phyloP scores from a whole-genome alignment of 1,140 invertebrate species.

The Micrasema minimum region DNA sequence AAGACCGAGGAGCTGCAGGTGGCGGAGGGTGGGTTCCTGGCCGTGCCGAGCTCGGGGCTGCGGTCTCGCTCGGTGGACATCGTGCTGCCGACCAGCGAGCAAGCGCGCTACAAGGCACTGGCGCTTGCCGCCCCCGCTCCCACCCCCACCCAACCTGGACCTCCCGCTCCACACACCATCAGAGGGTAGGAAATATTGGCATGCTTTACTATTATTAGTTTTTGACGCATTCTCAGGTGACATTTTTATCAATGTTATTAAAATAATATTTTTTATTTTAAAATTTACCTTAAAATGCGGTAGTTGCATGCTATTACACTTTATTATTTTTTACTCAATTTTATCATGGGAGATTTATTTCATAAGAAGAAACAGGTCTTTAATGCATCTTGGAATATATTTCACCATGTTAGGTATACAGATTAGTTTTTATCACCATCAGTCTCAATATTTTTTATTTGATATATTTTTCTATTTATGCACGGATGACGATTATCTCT shows the following conservation, averaged over 20 bases:
- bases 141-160: slow-evolving; percentile 58
- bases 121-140: slow-evolving; percentile 66
- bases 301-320: background rate
- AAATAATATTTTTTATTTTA: background rate
- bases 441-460: background rate
- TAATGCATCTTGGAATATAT: background rate
- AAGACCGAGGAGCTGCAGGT: slow-evolving; percentile 75
- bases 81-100: slow-evolving; percentile 86
- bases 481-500: background rate
- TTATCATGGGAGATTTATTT: background rate
- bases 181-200: slow-evolving; percentile 58
- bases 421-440: background rate
- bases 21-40: slow-evolving; percentile 68
- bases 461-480: background rate
- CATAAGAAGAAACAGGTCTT: background rate
- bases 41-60: slow-evolving; percentile 73
- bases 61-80: slow-evolving; percentile 92
- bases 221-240: no score
- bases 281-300: background rate
- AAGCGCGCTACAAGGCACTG: slow-evolving; percentile 84
- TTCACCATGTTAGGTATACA: background rate
- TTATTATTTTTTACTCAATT: background rate
- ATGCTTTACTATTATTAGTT: slow-evolving; percentile 8
- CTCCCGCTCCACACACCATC: slow-evolving; percentile 56
- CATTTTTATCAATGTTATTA: background rate